Conservation (phyloP, 2,113 vertebrate genomes). For the Bostrychus sinensis region DNA sequence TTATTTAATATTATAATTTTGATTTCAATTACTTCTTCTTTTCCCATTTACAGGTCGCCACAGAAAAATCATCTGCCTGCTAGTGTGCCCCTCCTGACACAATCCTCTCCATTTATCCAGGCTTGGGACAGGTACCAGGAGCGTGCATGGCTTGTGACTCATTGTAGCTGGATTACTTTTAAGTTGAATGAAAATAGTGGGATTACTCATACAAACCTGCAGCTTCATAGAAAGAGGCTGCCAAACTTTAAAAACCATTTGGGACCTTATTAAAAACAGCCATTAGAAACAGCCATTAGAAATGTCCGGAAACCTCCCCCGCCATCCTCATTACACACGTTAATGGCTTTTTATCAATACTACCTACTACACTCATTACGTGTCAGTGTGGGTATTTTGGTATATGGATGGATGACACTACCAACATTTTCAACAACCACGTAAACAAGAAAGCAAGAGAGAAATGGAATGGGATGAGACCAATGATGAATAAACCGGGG, state of each 20-base stretch:
- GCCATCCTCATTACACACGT: neutral
- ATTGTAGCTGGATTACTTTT: no score
- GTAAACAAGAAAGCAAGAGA: neutral
- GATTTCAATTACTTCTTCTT: no score
- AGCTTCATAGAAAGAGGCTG: no score
- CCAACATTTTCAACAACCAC: neutral
- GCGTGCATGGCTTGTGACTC: no score
- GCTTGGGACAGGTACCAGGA: no score
- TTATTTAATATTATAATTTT: no score
- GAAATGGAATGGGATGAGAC: neutral
- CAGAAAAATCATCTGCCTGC: no score
- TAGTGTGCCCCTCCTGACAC: no score
- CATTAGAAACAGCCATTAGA: constrained; percentile 13
- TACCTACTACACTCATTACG: constrained; percentile 7
- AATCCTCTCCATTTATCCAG: no score
- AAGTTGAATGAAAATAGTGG: no score
- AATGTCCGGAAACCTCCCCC: constrained; percentile 1
- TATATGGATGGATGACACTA: neutral
- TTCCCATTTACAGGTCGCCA: no score
- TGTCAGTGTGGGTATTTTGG: constrained; percentile 1
- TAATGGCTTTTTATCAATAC: constrained; percentile 8
- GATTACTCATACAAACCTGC: no score
- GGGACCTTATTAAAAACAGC: neutral
- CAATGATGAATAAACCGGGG: constrained; percentile 13
- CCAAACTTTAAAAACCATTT: neutral